Evolutionary conservation across 2,888 invertebrate genomes (phyloP), one percentile per base, ranked within the genome.

Genomic region (Catonia carolina): DNA sequence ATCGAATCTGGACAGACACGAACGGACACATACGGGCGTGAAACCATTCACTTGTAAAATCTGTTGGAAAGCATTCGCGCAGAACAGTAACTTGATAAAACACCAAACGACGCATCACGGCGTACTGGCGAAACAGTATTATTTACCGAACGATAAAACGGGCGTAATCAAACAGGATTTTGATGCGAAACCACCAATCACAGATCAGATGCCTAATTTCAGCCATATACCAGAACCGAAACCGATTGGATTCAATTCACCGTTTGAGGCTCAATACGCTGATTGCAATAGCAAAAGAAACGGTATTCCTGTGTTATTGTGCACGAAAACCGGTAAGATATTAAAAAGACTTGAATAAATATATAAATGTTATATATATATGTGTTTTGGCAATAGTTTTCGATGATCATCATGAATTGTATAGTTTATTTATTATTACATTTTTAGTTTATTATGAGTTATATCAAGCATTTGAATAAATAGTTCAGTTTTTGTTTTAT

Each of bases 1-100:
- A 41, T 62, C 62, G 8, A 65, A 66, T 45, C 48, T 66, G 14
- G 66, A 65, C 36, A 60, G 64, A 17, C 65, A 66, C 54, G 63
- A 64, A 50, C 55, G 65, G 17, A 63, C 61, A 8, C 65, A 66
- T 53, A 64, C 65, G 4, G 65, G 65, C 2, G 62, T 56, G 7
- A 66, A 64, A 48, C 65, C 65, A 2, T 66, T 61, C 54, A 55
- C 62, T n/a, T 66, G 65, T 53, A 59, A 62, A 18, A 53, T 62
- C 8, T 66, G 65, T 52, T 58, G 58, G 53, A 63, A 64, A 35
- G 54, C 59, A 7, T 66, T 66, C 51, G 62, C 62, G 3, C 65
- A 66, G 41, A 62, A 62, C 20, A 60, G 61, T 23, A 65, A 66
- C 53, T 55, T 65, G 6, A 42, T 60, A n/a, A 66, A 66, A 37